Evolutionary conservation across 2,888 invertebrate genomes (phyloP), one percentile per base, ranked within the genome.

Genomic region (Cheilosia grossa): DNA sequence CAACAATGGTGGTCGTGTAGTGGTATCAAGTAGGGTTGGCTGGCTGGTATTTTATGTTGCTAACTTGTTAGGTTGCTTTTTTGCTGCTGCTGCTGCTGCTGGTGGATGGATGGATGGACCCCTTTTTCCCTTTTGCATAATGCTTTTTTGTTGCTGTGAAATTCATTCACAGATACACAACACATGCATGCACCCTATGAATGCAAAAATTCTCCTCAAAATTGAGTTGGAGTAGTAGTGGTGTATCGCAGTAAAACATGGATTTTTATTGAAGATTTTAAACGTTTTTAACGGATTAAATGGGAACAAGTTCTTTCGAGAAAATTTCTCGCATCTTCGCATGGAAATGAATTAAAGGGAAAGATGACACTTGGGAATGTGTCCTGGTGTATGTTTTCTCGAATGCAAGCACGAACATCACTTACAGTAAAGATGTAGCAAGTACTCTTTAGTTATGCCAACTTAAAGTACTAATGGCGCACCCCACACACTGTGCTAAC

Each of bases 121-220:
- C 82, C 80, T 87, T 87, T 87, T 81, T 59, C 79, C 79, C 70
- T 82, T 82, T 87, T 86, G 70, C 80, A 87, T 87, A 87, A 87
- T 87, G 81, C 86, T 82, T 87, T 69, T 61, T 59, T 7, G 10
- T 21, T n/a, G 49, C 33, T 63, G 47, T 40, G 30, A 59, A 63
- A 53, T 82, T 80, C 74, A 80, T 77, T 85, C 72, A 51, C 51
- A 69, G 47, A 75, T 69, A 42, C 64, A 77, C 51, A 61, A 77
- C 42, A 78, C 21, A 58, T 49, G 15, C 63, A 19, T 73, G 69
- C 67, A 81, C 67, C 75, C 58, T n/a, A 30, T 37, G 21, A 64
- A 74, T 79, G 78, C 73, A 54, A 79, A 73, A 69, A 47, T 67
- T 73, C 73, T 79, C 61, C 49, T 67, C 47, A 37, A 10, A 47